Conservation (phyloP, 2,113 vertebrate species). For the Guaruba guarouba region DNA sequence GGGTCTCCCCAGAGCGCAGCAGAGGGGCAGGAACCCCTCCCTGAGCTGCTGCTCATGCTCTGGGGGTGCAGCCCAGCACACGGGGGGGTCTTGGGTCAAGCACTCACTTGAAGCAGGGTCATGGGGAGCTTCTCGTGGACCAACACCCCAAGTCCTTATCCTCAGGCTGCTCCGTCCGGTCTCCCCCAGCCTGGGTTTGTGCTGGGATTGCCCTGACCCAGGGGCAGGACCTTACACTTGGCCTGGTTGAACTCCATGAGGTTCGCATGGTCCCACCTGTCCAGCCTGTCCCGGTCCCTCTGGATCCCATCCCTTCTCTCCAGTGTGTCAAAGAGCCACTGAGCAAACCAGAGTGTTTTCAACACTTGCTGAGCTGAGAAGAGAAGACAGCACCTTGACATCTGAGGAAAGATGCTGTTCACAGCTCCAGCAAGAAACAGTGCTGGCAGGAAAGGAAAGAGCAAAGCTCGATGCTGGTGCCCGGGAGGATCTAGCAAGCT, state of each 20-base stretch:
- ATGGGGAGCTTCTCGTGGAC: background rate
- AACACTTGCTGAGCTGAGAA: background rate
- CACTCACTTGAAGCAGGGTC: background rate
- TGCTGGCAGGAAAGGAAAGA: background rate
- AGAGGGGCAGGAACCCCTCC: background rate
- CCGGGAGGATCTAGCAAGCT: background rate
- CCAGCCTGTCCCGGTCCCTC: background rate
- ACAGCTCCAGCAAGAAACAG: rapidly evolving
- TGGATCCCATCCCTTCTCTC: background rate
- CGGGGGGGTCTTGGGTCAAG: background rate
- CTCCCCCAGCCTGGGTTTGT: background rate
- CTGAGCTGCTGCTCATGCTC: background rate
- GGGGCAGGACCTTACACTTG: background rate
- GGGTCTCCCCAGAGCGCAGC: no score
- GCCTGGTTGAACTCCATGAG: background rate
- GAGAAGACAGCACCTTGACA: background rate
- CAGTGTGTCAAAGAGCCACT: background rate
- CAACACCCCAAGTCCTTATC: background rate
- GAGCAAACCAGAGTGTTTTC: background rate
- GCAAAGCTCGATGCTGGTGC: background rate
- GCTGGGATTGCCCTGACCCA: background rate
- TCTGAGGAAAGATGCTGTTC: background rate
- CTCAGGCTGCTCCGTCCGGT: background rate
- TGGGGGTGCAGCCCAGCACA: background rate
- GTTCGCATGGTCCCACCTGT: background rate